phyloP scores from a whole-genome alignment of 1,140 invertebrate genomes.

The Cylas formicarius region DNA sequence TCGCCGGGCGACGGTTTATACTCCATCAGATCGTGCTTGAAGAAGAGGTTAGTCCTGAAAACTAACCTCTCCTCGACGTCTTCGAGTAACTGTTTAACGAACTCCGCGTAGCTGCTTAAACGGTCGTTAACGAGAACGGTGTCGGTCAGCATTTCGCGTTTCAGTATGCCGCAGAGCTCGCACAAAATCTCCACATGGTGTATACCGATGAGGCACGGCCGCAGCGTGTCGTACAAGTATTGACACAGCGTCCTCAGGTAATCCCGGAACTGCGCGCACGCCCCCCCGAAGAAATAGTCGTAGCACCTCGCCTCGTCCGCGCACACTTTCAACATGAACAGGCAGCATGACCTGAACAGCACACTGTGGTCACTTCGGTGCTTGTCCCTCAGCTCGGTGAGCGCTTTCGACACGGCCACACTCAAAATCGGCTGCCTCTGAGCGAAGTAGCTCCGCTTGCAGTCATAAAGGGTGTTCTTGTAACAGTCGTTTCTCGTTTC shows the following conservation, averaged over 20 bases:
- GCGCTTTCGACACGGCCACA: constrained; percentile 67
- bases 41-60: constrained; percentile 90
- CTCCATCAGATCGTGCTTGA: constrained; percentile 82
- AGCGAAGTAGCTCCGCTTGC: constrained; percentile 78
- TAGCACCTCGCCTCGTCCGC: constrained; percentile 88
- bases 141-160: constrained; percentile 91
- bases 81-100: constrained; percentile 81
- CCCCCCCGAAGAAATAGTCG: constrained; percentile 76
- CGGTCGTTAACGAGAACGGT: constrained; percentile 77
- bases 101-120: constrained; percentile 73
- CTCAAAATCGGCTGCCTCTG: constrained; percentile 67
- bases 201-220: constrained; percentile 95
- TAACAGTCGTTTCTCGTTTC: constrained; percentile 66
- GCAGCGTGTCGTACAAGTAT: constrained; percentile 83
- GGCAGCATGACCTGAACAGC: constrained; percentile 77
- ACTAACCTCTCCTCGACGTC: constrained; percentile 96
- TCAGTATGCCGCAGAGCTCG: constrained; percentile 91
- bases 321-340: constrained; percentile 83
- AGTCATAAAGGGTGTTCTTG: constrained; percentile 66
- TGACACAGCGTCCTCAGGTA: constrained; percentile 82
- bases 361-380: constrained; percentile 82
- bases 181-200: constrained; percentile 96
- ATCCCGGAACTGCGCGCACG: constrained; percentile 56
- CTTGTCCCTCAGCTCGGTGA: constrained; percentile 60
- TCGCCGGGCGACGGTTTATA: constrained; percentile 90